phyloP scores from a whole-genome alignment of 2,888 invertebrate genomes.

The Tenthredo scrophulariae region DNA sequence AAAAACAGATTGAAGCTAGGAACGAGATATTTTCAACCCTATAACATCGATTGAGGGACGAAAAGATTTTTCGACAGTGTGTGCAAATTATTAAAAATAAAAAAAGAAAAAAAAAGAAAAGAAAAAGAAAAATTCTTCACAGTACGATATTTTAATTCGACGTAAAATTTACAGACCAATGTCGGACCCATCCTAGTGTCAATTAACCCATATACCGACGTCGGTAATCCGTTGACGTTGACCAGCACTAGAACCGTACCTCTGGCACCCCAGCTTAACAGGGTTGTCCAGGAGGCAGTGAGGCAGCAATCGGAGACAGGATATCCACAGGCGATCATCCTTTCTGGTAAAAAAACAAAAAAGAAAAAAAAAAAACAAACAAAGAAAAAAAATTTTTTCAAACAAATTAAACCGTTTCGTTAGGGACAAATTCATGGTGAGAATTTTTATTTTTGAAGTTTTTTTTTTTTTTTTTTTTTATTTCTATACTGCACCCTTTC shows the following conservation, averaged over 20 bases:
- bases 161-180: slow-evolving; percentile 87
- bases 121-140: background rate
- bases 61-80: too few relatives aligned
- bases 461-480: too few relatives aligned
- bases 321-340: slow-evolving; percentile 96
- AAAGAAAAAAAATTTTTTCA: background rate
- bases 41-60: too few relatives aligned
- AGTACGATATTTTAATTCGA: background rate
- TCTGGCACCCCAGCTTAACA: slow-evolving; percentile 89
- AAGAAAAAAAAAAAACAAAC: background rate
- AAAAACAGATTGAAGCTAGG: too few relatives aligned
- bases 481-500: too few relatives aligned
- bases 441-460: too few relatives aligned
- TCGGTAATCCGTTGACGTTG: slow-evolving; percentile 92
- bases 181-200: slow-evolving; percentile 95
- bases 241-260: slow-evolving; percentile 88
- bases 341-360: slow-evolving; percentile 83
- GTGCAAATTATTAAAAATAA: background rate
- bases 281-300: slow-evolving; percentile 94
- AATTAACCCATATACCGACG: slow-evolving; percentile 93
- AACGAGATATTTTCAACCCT: too few relatives aligned
- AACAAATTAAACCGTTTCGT: background rate
- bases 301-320: slow-evolving; percentile 96
- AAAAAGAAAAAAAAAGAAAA: background rate
- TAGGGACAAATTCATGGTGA: too few relatives aligned